These are phyloP conservation scores for Psilopsiagon aurifrons DNA, from an alignment of 2,113 vertebrate species.

Conservation along the genomic window DNA sequence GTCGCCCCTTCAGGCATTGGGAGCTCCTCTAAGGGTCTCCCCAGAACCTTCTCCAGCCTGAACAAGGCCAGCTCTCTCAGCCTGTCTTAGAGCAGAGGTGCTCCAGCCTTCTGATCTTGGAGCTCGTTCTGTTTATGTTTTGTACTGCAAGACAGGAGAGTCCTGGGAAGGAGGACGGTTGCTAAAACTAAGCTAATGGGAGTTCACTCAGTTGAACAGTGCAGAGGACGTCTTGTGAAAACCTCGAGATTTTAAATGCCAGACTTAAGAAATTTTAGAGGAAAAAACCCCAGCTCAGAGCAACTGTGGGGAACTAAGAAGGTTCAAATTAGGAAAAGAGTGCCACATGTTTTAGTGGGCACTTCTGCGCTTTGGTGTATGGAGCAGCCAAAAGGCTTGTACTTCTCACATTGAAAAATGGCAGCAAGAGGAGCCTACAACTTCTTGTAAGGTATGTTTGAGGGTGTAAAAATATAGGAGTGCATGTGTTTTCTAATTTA, in stretches of 20 bases:
- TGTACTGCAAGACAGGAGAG: not conserved
- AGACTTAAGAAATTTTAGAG: not conserved
- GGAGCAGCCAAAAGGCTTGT: not conserved
- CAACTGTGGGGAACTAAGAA: not conserved
- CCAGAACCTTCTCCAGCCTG: not conserved
- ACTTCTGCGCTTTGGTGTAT: not conserved
- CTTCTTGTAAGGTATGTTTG: not conserved
- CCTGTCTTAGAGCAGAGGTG: not conserved
- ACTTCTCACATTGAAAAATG: not conserved
- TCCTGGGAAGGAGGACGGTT: not conserved
- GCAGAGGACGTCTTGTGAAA: not conserved
- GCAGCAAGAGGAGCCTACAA: not conserved
- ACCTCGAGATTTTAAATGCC: not conserved
- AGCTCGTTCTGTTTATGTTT: accelerated
- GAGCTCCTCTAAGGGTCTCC: not conserved
- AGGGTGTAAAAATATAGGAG: not conserved
- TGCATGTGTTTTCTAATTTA: not conserved
- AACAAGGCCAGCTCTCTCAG: not conserved
- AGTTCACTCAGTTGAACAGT: not conserved
- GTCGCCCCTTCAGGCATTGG: not conserved
- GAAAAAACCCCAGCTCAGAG: not conserved
- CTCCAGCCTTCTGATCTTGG: not conserved
- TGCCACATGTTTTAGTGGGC: not conserved
- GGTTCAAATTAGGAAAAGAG: not conserved
- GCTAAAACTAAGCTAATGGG: not conserved